These are phyloP conservation scores for Nephrotoma flavescens DNA, from an alignment of 2,888 invertebrate species.

Conservation along the genomic window DNA sequence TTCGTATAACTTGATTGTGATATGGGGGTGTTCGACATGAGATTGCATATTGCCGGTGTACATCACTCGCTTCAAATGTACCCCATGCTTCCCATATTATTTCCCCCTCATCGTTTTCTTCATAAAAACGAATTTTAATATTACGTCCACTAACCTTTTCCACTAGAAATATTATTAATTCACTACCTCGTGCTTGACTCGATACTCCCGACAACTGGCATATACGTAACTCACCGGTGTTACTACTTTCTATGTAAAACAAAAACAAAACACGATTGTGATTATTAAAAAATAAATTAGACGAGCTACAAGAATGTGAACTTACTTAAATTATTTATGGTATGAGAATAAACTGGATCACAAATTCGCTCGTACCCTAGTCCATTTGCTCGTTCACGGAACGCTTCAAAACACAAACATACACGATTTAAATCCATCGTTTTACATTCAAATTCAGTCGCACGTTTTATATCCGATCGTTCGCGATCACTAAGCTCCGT, in stretches of 20 bases:
- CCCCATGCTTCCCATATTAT: slow-evolving; percentile 44
- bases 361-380: background rate
- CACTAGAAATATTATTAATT: slow-evolving; percentile 66
- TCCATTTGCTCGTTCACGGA: background rate
- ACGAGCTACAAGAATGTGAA: background rate
- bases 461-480: background rate
- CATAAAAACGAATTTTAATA: slow-evolving; percentile 52
- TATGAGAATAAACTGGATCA: background rate
- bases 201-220: slow-evolving; percentile 55
- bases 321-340: background rate
- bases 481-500: slow-evolving; percentile 10
- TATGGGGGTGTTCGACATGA: slow-evolving; percentile 74
- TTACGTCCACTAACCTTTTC: slow-evolving; percentile 78
- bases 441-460: background rate
- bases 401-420: background rate
- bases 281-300: background rate
- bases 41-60: slow-evolving; percentile 83
- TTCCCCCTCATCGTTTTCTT: slow-evolving; percentile 47
- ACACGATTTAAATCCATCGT: background rate
- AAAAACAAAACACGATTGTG: slow-evolving; percentile 10
- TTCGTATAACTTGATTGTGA: slow-evolving; percentile 43
- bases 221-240: slow-evolving; percentile 72
- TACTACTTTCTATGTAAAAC: slow-evolving; percentile 50
- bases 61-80: slow-evolving; percentile 36
- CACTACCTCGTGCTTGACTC: slow-evolving; percentile 57